phyloP scores from a whole-genome alignment of 2,888 invertebrate species.

The Melieria crassipennis region DNA sequence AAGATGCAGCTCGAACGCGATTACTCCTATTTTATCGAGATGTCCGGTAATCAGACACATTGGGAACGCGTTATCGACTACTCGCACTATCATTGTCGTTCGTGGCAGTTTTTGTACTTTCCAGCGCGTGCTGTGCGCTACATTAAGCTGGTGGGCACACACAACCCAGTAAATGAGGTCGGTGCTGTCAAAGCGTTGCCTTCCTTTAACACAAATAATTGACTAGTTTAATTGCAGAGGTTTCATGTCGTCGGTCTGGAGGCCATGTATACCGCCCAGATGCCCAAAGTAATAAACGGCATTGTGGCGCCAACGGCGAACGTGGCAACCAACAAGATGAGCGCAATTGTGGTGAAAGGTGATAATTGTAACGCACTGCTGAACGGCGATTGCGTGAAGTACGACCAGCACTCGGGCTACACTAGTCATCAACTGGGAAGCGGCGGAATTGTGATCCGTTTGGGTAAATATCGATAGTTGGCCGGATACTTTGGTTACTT shows the following conservation, averaged over 20 bases:
- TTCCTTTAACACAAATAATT: neutral
- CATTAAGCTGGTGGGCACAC: constrained; percentile 86
- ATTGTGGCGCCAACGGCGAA: constrained; percentile 85
- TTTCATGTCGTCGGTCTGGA: constrained; percentile 95
- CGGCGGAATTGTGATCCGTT: constrained; percentile 93
- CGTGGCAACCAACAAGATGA: constrained; percentile 89
- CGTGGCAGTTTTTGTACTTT: constrained; percentile 97
- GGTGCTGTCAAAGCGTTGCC: neutral
- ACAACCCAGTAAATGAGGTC: constrained; percentile 94
- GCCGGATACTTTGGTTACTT: too few relatives aligned
- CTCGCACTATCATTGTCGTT: constrained; percentile 90
- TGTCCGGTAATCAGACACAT: constrained; percentile 93
- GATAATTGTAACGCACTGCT: constrained; percentile 93
- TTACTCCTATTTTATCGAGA: constrained; percentile 71
- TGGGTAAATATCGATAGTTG: constrained; percentile 68
- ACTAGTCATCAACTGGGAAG: constrained; percentile 96
- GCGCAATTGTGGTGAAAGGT: constrained; percentile 96
- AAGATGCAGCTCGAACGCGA: constrained; percentile 87
- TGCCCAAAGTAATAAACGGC: constrained; percentile 80
- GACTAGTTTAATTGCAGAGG: constrained; percentile 63
- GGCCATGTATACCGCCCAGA: constrained; percentile 82
- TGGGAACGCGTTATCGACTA: constrained; percentile 96
- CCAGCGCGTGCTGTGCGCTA: constrained; percentile 86
- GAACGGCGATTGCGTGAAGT: constrained; percentile 93
- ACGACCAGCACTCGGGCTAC: constrained; percentile 99